Percentiles rank a stretch among this genome's conserved stretches.
Evolutionary conservation across 1,140 invertebrate genomes (phyloP).

Genomic region (Galleria mellonella): DNA sequence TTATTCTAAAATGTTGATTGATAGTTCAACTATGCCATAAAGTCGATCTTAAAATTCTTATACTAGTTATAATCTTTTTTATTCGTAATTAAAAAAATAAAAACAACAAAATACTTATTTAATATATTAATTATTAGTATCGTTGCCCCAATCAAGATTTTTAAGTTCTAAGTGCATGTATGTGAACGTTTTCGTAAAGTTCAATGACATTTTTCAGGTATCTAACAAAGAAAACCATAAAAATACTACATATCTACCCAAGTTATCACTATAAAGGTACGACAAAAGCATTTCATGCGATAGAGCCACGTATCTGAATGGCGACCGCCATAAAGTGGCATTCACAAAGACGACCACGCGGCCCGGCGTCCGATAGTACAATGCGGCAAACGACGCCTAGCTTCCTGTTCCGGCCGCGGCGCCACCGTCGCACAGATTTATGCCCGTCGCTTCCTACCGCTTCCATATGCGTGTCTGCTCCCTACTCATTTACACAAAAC

Average conservation of each 20-base stretch:
- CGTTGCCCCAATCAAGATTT: too few relatives aligned
- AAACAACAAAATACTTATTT: too few relatives aligned
- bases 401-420: slow-evolving; percentile 68
- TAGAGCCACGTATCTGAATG: slow-evolving; percentile 53
- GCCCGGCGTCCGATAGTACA: slow-evolving; percentile 65
- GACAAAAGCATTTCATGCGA: slow-evolving; percentile 50
- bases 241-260: slow-evolving; percentile 11
- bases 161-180: not conserved
- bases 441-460: slow-evolving; percentile 62
- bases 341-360: slow-evolving; percentile 60
- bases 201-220: too few relatives aligned
- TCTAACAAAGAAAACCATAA: not conserved
- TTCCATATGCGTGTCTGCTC: slow-evolving; percentile 52
- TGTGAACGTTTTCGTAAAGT: not conserved
- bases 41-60: too few relatives aligned
- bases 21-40: too few relatives aligned
- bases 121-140: too few relatives aligned
- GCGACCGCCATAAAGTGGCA: slow-evolving; percentile 55
- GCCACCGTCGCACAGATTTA: slow-evolving; percentile 67
- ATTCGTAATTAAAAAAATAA: too few relatives aligned
- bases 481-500: slow-evolving; percentile 65
- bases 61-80: too few relatives aligned
- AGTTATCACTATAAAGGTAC: slow-evolving; percentile 41
- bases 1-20: too few relatives aligned
- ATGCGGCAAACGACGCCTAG: slow-evolving; percentile 64